Conservation (phyloP, 2,113 vertebrate species). For the Rhadina sibilatrix region DNA sequence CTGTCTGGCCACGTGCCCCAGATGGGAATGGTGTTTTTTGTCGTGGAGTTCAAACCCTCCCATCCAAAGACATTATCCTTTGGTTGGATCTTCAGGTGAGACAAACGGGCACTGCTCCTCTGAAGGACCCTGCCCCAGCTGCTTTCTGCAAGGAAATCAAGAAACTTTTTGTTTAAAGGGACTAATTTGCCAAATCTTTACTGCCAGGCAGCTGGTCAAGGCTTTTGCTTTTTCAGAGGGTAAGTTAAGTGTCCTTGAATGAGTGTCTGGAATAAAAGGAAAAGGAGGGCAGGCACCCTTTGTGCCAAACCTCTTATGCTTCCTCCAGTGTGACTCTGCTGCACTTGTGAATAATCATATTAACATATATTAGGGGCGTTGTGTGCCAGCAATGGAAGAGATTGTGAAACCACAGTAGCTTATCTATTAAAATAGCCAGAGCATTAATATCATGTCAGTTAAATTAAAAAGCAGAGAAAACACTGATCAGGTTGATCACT, state of each 20-base stretch:
- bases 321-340: slow-evolving; percentile 7
- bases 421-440: slow-evolving; percentile 13
- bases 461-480: background rate
- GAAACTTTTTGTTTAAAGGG: background rate
- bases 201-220: background rate
- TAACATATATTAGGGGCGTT: slow-evolving; percentile 22
- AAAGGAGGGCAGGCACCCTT: slow-evolving; percentile 20
- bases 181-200: background rate
- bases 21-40: background rate
- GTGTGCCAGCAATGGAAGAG: background rate
- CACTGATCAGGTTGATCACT: background rate
- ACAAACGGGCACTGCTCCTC: background rate
- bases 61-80: background rate
- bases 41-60: background rate
- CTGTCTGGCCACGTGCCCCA: background rate
- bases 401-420: background rate
- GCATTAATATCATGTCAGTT: background rate
- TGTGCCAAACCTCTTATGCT: background rate
- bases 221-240: background rate
- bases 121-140: background rate
- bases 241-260: slow-evolving; percentile 12
- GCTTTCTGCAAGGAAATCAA: background rate
- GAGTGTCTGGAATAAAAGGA: background rate
- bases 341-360: slow-evolving; percentile 32
- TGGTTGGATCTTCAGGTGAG: background rate